Percentiles rank a stretch among this genome's conserved stretches.
These are phyloP conservation scores for Melanotaenia maccullochi DNA, from an alignment of 2,797 vertebrate species.

Conservation along the genomic window DNA sequence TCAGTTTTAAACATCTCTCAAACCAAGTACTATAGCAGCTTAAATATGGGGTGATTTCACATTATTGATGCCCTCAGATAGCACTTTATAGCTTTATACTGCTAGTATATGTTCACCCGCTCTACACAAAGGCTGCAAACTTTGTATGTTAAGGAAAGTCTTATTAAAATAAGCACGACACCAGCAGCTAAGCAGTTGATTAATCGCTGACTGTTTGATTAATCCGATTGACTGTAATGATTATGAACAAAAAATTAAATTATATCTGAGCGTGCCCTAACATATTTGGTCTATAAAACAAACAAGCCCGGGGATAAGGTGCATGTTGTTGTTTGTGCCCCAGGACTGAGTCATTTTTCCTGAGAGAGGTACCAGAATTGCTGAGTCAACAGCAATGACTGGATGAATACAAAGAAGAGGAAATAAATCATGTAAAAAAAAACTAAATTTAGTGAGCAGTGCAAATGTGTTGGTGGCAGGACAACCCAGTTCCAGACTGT, in stretches of 20 bases:
- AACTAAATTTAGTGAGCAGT: too few species aligned
- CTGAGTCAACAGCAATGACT: constrained; percentile 15
- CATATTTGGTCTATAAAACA: constrained; percentile 13
- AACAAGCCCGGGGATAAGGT: constrained; percentile 20
- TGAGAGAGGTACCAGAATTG: constrained; percentile 46
- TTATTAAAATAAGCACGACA: constrained; percentile 5
- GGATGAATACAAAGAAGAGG: constrained; percentile 12
- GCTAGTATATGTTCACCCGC: not conserved
- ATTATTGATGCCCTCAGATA: not conserved
- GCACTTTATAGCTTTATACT: not conserved
- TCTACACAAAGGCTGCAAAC: not conserved
- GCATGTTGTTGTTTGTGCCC: constrained; percentile 56
- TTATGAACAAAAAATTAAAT: not conserved
- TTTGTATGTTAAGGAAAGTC: constrained; percentile 2
- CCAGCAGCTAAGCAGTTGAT: not conserved
- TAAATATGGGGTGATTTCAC: not conserved
- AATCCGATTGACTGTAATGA: not conserved
- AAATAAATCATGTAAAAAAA: not conserved
- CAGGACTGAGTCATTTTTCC: constrained; percentile 51
- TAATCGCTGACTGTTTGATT: not conserved
- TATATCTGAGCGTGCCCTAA: constrained; percentile 24
- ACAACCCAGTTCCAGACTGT: too few species aligned
- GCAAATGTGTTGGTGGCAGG: too few species aligned
- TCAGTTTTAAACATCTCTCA: too few species aligned
- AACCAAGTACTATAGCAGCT: not conserved